Evolutionary conservation across 2,113 vertebrate species (phyloP), one percentile per base, ranked within the genome.

Genomic region (Corythaixoides concolor): DNA sequence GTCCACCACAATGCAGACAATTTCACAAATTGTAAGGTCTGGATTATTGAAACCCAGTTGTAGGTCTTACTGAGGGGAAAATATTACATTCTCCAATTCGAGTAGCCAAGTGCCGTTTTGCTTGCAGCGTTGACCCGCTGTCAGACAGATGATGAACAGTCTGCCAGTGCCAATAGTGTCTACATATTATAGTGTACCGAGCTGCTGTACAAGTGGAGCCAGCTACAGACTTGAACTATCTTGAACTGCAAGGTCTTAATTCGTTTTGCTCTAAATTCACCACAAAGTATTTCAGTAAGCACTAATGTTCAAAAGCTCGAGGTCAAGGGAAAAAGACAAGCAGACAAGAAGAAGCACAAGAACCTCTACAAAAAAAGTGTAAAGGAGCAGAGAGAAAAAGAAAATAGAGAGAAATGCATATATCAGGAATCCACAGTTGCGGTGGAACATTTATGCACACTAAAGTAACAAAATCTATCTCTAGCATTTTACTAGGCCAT

Each of bases 91-190:
- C 72, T 55, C 68, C 50, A 90, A 83, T 68, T 69, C 82, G 88
- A 91, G 43, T 50, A 90, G 70, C 59, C 83, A 94, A 95, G 60
- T 76, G 83, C 39, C 3, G 15, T 77, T 78, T 78, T 81, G 59
- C 88, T 92, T 78, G 47, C 79, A 93, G 68, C 5, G 8, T 9
- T 83, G 88, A 94, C 60, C 52, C 0, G 11, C 96, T 96, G 93
- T 90, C 93, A 86, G 39, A 39, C n/a, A 88, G 52, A 90, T 81
- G 85, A 96, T 74, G 72, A 93, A 92, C 59, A 86, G 93, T 32
- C 93, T 92, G 39, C 26, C 43, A 85, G 82, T 28, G 85, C 88
- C 92, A 95, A 53, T 2, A 81, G 8, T 30, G 66, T 64, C 88
- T 39, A 87, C 56, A 90, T 78, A 68, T 84, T 93, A 90, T 62